Conservation (phyloP, 2,797 vertebrate species). For the Phalloptychus januarius region DNA sequence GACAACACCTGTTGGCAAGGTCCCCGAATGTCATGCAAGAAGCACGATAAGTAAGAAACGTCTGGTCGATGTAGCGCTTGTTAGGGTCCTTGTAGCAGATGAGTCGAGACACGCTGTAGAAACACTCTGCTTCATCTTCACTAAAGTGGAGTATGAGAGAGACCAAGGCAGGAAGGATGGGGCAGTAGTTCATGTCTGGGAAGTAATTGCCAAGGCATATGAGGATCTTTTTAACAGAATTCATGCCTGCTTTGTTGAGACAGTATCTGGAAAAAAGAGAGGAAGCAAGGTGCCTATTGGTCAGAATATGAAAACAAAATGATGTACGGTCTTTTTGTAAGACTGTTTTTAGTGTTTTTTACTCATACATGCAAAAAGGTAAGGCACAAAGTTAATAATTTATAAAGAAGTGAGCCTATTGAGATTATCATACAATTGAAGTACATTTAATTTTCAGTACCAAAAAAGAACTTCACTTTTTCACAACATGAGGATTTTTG, state of each 20-base stretch:
- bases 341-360: background rate
- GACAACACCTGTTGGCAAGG: constrained; percentile 88
- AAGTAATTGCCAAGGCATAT: constrained; percentile 81
- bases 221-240: constrained; percentile 86
- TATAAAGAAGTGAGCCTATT: background rate
- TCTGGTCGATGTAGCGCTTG: constrained; percentile 86
- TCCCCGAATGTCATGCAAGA: constrained; percentile 92
- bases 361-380: background rate
- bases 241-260: constrained; percentile 83
- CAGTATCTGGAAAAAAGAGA: constrained; percentile 77
- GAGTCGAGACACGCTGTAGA: constrained; percentile 83
- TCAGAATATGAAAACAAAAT: background rate
- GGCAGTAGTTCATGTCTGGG: constrained; percentile 87
- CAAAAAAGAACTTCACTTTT: background rate
- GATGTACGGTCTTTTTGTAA: background rate
- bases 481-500: background rate
- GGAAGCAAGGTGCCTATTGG: background rate
- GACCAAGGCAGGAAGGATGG: constrained; percentile 84
- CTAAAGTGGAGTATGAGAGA: constrained; percentile 89
- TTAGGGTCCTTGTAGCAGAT: constrained; percentile 84
- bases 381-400: background rate
- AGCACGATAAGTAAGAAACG: constrained; percentile 85
- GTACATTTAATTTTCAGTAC: background rate
- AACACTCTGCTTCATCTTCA: constrained; percentile 87
- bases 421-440: background rate